Conservation (phyloP, 2,888 invertebrate species). For the Doris montereyensis region DNA sequence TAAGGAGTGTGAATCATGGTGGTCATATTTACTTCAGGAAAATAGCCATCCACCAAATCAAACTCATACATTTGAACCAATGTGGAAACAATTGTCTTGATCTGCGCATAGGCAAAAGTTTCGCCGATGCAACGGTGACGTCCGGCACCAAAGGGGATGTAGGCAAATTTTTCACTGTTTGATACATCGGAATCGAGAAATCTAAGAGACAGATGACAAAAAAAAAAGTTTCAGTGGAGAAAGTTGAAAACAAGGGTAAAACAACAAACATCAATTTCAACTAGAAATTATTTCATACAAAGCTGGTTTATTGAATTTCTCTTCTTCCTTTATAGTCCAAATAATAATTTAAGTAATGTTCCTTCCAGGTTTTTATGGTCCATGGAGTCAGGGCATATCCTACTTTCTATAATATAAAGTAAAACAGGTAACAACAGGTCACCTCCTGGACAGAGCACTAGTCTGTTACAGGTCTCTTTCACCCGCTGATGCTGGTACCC, state of each 20-base stretch:
- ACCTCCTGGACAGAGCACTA: too few relatives aligned
- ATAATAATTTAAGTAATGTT: too few relatives aligned
- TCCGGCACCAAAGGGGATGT: constrained; percentile 67
- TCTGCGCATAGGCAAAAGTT: constrained; percentile 66
- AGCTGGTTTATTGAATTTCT: too few relatives aligned
- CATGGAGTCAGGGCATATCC: too few relatives aligned
- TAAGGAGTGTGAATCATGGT: constrained; percentile 68
- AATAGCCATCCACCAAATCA: constrained; percentile 56
- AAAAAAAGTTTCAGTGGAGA: neutral
- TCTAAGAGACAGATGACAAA: constrained; percentile 49
- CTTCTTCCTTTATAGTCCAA: too few relatives aligned
- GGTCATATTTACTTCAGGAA: constrained; percentile 59
- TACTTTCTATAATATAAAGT: too few relatives aligned
- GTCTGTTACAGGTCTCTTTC: too few relatives aligned
- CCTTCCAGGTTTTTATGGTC: too few relatives aligned
- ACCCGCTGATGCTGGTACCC: too few relatives aligned
- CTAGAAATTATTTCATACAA: too few relatives aligned
- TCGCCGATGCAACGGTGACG: constrained; percentile 68
- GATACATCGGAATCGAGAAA: constrained; percentile 54
- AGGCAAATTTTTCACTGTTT: constrained; percentile 63
- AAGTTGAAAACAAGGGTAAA: neutral
- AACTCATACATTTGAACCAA: constrained; percentile 59
- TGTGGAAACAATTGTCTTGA: constrained; percentile 62
- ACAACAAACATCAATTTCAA: too few relatives aligned
- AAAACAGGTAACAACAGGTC: too few relatives aligned